Base-by-base conservation (phyloP, 2,888 invertebrate species). In the Oxycera nigricornis region DNA sequence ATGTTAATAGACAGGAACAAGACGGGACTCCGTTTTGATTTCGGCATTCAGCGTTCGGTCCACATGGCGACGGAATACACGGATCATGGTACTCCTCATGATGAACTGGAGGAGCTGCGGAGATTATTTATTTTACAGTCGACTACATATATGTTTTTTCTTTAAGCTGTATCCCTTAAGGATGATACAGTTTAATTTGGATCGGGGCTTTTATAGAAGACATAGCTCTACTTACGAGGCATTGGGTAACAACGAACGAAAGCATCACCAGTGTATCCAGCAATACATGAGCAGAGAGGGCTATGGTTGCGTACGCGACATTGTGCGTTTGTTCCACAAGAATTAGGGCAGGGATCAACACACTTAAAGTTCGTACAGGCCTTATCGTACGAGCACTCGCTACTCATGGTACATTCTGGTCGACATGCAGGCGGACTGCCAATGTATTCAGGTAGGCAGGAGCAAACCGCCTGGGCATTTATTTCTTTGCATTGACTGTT, bases 231-330 rank as follows among this genome's bases (percentile, higher is more conserved):
- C 83, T 85, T 86, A 84, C 85, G 82, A 81, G 85, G 85, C 73
- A 87, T 83, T 50, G 87, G 83, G 79, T 86, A 87, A 79, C 91
- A 91, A 81, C 88, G 86, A 2, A 89, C 88, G 81, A 94, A 93
- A 55, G 94, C 91, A 86, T 94, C 92, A 78, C 94, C 93, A 78
- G 91, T 91, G 80, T 88, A 92, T 70, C 90, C 90, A 78, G 85
- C 84, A 73, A 88, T 88, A 81, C 94, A 94, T 74, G 89, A 89
- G 82, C 94, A 94, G 74, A 93, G 89, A 0, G 94, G 93, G 80
- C 91, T 91, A 81, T 94, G 94, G 81, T 93, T 92, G 22, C 91
- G 88, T 2, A 93, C 91, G 82, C 89, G 88, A 80, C 94, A 94
- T 79, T 89, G 88, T 3, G 93, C 89, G 79, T 90, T 90, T 65